A percentile compares a stretch with the other conserved stretches of the same genome.
Evolutionary conservation across 1,140 invertebrate genomes (phyloP).

Genomic region (Pseudomyrmex pallidus): DNA sequence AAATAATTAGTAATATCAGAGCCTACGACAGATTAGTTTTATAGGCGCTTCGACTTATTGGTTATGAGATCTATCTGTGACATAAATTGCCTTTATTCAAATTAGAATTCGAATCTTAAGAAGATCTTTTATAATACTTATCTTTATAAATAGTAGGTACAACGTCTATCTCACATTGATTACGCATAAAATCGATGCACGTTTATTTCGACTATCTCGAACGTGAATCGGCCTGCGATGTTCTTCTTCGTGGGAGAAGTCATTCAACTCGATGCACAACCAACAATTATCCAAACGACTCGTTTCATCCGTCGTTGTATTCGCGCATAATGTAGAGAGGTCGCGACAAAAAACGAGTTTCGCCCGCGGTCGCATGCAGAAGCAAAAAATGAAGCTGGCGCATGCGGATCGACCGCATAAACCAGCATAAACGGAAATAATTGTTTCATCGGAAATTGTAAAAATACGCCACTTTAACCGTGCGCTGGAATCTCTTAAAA

Average conservation of each 20-base stretch:
- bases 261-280: slow-evolving; percentile 40
- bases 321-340: slow-evolving; percentile 57
- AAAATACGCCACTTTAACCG: slow-evolving; percentile 40
- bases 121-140: not conserved
- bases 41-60: not conserved
- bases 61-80: too few relatives aligned
- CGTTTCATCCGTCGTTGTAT: slow-evolving; percentile 47
- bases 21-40: not conserved
- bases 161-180: not conserved
- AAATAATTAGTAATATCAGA: not conserved
- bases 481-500: slow-evolving; percentile 24
- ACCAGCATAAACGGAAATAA: slow-evolving; percentile 67
- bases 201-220: not conserved
- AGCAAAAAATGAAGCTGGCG: slow-evolving; percentile 56
- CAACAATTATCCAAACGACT: slow-evolving; percentile 49
- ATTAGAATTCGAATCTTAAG: too few relatives aligned
- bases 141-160: too few relatives aligned
- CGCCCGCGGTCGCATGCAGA: slow-evolving; percentile 67
- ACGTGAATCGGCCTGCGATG: not conserved
- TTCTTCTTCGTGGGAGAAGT: slow-evolving; percentile 39
- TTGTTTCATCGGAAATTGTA: slow-evolving; percentile 61
- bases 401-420: slow-evolving; percentile 51
- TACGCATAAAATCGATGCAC: not conserved
- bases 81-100: too few relatives aligned
- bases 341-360: slow-evolving; percentile 75